A percentile compares a stretch with the other conserved stretches of the same genome.
Conservation (phyloP, 2,113 vertebrate species). For the Prinia subflava region DNA sequence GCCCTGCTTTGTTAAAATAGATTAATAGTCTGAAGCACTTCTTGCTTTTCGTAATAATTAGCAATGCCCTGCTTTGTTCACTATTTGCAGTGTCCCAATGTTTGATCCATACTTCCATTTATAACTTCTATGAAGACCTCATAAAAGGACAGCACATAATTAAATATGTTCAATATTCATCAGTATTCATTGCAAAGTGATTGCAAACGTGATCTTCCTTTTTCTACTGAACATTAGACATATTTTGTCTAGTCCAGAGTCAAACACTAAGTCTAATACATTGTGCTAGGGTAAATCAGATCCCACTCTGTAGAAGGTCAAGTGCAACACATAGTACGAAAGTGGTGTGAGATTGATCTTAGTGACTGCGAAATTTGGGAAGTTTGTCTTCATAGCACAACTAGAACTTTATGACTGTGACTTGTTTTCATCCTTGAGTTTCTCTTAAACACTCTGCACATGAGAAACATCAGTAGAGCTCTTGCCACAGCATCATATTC, state of each 20-base stretch:
- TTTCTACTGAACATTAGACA: not conserved
- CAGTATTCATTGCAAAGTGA: not conserved
- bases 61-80: not conserved
- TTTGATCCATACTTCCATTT: not conserved
- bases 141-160: not conserved
- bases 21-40: not conserved
- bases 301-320: not conserved
- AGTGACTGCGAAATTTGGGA: not conserved
- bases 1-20: not conserved
- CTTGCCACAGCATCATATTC: not conserved
- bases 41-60: not conserved
- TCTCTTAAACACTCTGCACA: not conserved
- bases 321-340: not conserved
- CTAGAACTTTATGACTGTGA: not conserved
- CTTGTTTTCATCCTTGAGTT: not conserved
- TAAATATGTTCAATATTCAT: not conserved
- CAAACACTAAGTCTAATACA: not conserved
- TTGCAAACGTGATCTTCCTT: not conserved
- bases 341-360: not conserved
- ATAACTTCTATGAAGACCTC: not conserved
- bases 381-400: not conserved
- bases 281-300: not conserved
- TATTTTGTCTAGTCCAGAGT: not conserved
- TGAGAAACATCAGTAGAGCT: not conserved
- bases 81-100: not conserved